phyloP scores from a whole-genome alignment of 2,113 vertebrate genomes.

The Mobula hypostoma region DNA sequence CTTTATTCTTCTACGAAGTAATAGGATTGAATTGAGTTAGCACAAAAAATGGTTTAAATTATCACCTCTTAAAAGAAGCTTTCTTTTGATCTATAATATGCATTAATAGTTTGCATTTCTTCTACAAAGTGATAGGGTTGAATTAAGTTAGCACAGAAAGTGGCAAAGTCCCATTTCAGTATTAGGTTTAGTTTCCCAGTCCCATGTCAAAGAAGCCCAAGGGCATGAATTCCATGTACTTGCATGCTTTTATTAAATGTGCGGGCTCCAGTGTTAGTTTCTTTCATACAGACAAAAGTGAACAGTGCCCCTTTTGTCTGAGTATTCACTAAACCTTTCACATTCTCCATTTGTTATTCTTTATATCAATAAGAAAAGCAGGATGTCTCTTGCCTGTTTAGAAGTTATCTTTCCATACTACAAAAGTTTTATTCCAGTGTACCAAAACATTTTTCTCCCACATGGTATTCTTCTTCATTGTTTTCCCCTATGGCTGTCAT shows the following conservation, averaged over 20 bases:
- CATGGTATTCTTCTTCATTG: neutral
- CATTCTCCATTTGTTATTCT: slow-evolving; percentile 26
- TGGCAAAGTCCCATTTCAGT: neutral
- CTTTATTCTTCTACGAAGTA: neutral
- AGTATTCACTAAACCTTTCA: neutral
- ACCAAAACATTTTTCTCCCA: neutral
- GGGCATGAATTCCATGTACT: slow-evolving; percentile 11
- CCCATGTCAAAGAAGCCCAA: neutral
- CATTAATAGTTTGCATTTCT: neutral
- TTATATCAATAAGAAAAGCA: neutral
- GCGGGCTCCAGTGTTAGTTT: neutral
- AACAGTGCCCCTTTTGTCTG: slow-evolving; percentile 6
- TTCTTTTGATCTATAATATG: neutral
- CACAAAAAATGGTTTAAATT: neutral
- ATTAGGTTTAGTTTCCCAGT: neutral
- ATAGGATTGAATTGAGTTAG: neutral
- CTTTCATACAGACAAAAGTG: neutral
- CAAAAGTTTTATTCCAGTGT: neutral
- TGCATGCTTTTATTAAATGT: neutral
- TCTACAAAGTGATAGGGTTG: neutral
- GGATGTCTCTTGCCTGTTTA: neutral
- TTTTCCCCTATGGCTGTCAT: neutral
- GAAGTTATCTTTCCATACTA: neutral
- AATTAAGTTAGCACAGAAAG: neutral
- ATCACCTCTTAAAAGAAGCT: neutral